Conservation (phyloP, 2,113 vertebrate genomes). For the Solenodon paradoxus region DNA sequence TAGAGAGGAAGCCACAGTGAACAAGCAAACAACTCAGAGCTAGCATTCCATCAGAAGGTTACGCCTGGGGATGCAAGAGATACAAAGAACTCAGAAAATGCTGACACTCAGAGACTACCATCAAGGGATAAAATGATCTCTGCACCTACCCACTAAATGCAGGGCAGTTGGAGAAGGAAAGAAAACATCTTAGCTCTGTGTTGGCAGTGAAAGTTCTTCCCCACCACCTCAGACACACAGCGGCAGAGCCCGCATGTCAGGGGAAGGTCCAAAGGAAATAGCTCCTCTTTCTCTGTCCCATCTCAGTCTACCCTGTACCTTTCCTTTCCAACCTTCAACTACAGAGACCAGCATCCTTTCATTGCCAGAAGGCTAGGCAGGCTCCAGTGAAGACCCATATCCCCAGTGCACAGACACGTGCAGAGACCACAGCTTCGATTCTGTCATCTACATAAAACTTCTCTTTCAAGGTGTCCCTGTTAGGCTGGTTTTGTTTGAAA, state of each 20-base stretch:
- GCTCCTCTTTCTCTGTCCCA: neutral
- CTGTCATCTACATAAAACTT: neutral
- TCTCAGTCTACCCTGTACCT: neutral
- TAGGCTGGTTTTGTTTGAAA: neutral
- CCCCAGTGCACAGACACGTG: neutral
- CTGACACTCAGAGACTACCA: neutral
- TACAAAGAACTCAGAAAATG: too few relatives aligned
- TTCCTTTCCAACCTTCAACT: neutral
- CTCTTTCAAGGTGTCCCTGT: neutral
- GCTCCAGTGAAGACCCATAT: neutral
- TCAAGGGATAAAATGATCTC: neutral
- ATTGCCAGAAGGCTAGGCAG: neutral
- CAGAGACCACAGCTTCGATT: neutral
- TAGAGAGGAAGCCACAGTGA: neutral
- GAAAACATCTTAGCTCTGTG: neutral
- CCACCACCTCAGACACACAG: neutral
- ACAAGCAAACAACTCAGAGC: neutral
- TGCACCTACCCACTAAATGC: neutral
- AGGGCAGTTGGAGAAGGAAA: constrained; percentile 23
- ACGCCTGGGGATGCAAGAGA: neutral
- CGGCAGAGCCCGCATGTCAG: neutral
- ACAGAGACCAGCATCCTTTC: neutral
- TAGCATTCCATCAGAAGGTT: neutral
- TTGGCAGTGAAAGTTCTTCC: neutral
- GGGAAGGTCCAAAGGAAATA: neutral